phyloP scores from a whole-genome alignment of 2,797 vertebrate species.

The Notamacropus eugenii region DNA sequence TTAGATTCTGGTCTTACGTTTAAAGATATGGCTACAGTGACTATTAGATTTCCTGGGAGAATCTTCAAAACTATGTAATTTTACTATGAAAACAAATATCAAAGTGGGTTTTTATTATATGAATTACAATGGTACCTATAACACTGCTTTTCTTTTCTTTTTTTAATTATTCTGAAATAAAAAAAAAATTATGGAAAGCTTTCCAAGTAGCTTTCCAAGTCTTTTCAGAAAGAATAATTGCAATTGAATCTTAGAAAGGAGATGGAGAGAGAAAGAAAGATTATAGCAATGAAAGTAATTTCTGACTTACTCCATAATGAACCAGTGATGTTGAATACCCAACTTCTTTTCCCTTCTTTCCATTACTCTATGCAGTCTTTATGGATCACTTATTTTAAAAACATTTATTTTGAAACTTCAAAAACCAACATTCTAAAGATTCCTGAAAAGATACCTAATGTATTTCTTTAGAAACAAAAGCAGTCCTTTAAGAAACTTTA shows the following conservation, averaged over 20 bases:
- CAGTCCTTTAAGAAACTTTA: slow-evolving; percentile 66
- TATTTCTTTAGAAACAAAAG: slow-evolving; percentile 56
- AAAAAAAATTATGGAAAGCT: slow-evolving; percentile 41
- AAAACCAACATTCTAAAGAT: slow-evolving; percentile 66
- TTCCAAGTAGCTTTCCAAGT: not conserved
- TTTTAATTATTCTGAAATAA: not conserved
- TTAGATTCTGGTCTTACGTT: slow-evolving; percentile 3
- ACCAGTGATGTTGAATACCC: not conserved
- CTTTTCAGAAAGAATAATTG: slow-evolving; percentile 25
- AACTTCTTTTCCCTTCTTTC: slow-evolving; percentile 22
- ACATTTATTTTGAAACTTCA: slow-evolving; percentile 60
- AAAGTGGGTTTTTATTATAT: slow-evolving; percentile 10
- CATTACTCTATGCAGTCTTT: not conserved
- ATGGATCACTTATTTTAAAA: not conserved
- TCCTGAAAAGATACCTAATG: slow-evolving; percentile 56
- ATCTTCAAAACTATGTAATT: slow-evolving; percentile 25
- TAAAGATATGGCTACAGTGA: not conserved
- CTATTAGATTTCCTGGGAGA: slow-evolving; percentile 27
- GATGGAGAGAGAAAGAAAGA: not conserved
- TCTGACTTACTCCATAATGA: slow-evolving; percentile 33
- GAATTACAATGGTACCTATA: not conserved
- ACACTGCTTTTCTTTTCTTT: not conserved
- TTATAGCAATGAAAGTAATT: not conserved
- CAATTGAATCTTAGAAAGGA: slow-evolving; percentile 39
- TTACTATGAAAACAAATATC: slow-evolving; percentile 30